Percentiles rank a stretch among this genome's conserved stretches.
These are phyloP conservation scores for Spodoptera picta DNA, from an alignment of 2,888 invertebrate species.

Conservation along the genomic window DNA sequence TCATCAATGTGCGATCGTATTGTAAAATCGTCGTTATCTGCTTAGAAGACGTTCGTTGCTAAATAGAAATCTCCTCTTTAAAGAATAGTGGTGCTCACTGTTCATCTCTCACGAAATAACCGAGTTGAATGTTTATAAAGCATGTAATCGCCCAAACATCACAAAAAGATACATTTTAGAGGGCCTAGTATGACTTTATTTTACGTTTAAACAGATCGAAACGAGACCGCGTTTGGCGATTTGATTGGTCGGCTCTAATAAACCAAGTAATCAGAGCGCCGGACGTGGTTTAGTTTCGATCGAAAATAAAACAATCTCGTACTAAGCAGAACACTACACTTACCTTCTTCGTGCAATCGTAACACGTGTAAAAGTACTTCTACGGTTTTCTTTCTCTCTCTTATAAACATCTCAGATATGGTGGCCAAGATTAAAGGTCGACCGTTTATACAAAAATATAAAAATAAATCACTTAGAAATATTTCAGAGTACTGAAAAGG, in stretches of 20 bases:
- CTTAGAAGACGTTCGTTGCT: background rate
- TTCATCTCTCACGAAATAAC: too few species aligned
- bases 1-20: too few species aligned
- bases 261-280: too few species aligned
- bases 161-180: background rate
- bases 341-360: constrained; percentile 62
- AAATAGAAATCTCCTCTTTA: background rate
- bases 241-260: too few species aligned
- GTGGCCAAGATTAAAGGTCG: constrained; percentile 69
- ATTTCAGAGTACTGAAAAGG: constrained; percentile 63
- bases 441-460: constrained; percentile 63
- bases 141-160: background rate
- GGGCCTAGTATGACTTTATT: too few species aligned
- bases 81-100: too few species aligned
- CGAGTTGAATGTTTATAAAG: background rate
- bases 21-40: too few species aligned
- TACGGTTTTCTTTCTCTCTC: constrained; percentile 64
- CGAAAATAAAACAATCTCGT: too few species aligned
- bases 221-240: too few species aligned
- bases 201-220: too few species aligned
- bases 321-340: constrained; percentile 10
- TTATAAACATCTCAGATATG: constrained; percentile 67
- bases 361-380: constrained; percentile 63
- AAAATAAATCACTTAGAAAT: constrained; percentile 64
- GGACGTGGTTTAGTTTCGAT: too few species aligned